Percentiles rank a stretch among this genome's conserved stretches.
These are phyloP conservation scores for Hyposmocoma kahamanoa DNA, from an alignment of 1,140 invertebrate species.

Conservation along the genomic window DNA sequence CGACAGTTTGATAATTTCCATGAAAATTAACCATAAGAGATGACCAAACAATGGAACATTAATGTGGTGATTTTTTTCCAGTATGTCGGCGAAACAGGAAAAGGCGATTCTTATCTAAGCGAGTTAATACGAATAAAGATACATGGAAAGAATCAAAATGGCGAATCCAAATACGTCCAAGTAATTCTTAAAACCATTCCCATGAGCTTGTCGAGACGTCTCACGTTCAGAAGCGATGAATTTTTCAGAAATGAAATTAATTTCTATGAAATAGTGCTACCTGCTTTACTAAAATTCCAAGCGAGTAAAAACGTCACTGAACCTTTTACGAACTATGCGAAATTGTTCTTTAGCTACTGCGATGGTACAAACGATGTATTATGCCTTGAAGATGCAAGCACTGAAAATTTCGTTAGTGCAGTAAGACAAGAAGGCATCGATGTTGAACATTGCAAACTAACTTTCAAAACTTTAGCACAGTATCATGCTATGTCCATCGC, in stretches of 20 bases:
- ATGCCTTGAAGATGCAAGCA: conserved; percentile 77
- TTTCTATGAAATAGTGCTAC: conserved; percentile 78
- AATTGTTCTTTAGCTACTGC: conserved; percentile 68
- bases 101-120: conserved; percentile 81
- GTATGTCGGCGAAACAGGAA: conserved; percentile 62
- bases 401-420: conserved; percentile 47
- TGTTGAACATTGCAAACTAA: conserved; percentile 65
- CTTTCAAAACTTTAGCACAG: conserved; percentile 77
- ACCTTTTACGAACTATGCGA: conserved; percentile 67
- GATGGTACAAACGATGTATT: conserved; percentile 81
- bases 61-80: too few species aligned
- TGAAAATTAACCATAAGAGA: too few species aligned
- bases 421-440: conserved; percentile 73
- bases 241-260: conserved; percentile 81
- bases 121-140: conserved; percentile 75
- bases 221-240: conserved; percentile 77
- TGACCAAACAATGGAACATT: too few species aligned
- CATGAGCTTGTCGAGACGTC: conserved; percentile 75
- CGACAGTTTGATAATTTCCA: too few species aligned
- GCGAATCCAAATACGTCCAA: conserved; percentile 52
- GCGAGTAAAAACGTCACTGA: conserved; percentile 41
- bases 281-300: conserved; percentile 72
- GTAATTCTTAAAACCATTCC: conserved; percentile 79
- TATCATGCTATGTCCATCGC: conserved; percentile 82
- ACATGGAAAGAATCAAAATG: conserved; percentile 50